Percentiles rank a stretch among this genome's conserved stretches.
Conservation (phyloP, 2,113 vertebrate species). For the Nothobranchius furzeri region DNA sequence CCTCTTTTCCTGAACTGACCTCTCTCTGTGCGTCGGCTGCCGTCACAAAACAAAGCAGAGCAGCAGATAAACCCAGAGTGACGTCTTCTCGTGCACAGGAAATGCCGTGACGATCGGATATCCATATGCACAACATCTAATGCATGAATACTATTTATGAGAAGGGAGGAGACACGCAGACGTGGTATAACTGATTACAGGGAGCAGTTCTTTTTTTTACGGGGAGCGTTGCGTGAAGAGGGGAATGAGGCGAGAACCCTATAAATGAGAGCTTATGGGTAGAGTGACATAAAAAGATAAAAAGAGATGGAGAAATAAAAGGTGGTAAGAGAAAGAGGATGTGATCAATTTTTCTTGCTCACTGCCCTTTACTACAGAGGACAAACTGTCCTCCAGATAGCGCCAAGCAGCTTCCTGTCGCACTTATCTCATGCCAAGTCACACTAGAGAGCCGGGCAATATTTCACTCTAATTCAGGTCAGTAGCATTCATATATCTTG, state of each 20-base stretch:
- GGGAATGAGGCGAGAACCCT: constrained; percentile 26
- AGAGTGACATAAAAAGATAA: constrained; percentile 23
- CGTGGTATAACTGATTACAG: neutral
- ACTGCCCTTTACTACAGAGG: constrained; percentile 60
- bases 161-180: constrained; percentile 22
- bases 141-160: constrained; percentile 52
- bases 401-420: constrained; percentile 44
- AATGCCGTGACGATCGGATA: constrained; percentile 54
- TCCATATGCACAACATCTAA: constrained; percentile 48
- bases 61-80: constrained; percentile 51
- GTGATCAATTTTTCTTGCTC: constrained; percentile 60
- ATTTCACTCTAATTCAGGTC: constrained; percentile 68
- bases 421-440: constrained; percentile 69
- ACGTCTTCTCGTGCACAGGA: constrained; percentile 32
- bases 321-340: constrained; percentile 28
- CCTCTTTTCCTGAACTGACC: constrained; percentile 47
- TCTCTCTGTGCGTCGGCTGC: constrained; percentile 46
- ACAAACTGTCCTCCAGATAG: constrained; percentile 62
- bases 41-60: constrained; percentile 50
- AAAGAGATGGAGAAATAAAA: constrained; percentile 27
- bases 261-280: constrained; percentile 38
- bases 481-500: constrained; percentile 38
- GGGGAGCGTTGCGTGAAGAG: constrained; percentile 11
- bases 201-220: neutral
- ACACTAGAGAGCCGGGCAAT: constrained; percentile 54